Evolutionary conservation across 1,140 invertebrate species (phyloP).

Genomic region (Sycophila sp.): DNA sequence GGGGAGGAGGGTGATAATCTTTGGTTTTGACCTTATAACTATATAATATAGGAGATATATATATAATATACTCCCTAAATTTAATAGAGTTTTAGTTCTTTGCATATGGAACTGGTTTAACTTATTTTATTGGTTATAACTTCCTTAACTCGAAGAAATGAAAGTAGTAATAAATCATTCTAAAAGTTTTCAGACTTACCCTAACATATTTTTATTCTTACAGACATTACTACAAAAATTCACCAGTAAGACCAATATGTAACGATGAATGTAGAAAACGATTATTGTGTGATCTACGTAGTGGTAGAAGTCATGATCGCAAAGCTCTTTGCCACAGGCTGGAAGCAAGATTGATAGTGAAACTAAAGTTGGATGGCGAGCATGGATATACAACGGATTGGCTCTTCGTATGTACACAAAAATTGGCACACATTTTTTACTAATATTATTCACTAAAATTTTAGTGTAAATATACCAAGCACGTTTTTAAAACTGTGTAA

Average conservation of each 20-base stretch:
- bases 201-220: conserved; percentile 23
- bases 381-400: conserved; percentile 86
- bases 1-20: too few species aligned
- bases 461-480: too few species aligned
- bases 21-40: too few species aligned
- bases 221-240: conserved; percentile 90
- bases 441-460: too few species aligned
- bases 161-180: too few species aligned
- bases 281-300: conserved; percentile 84
- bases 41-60: too few species aligned
- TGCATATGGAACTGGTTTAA: neutral
- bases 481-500: too few species aligned
- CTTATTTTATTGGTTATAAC: conserved; percentile 18
- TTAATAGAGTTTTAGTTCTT: neutral
- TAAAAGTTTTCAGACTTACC: conserved; percentile 10
- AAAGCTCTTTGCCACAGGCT: conserved; percentile 83
- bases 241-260: conserved; percentile 79
- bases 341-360: conserved; percentile 81
- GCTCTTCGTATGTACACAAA: conserved; percentile 83
- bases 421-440: too few species aligned
- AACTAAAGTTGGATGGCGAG: conserved; percentile 79
- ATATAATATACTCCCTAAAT: neutral
- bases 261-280: conserved; percentile 86
- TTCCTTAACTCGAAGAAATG: too few species aligned
- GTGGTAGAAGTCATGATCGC: conserved; percentile 86